A percentile compares a stretch with the other conserved stretches of the same genome.
Conservation (phyloP, 2,113 vertebrate species). For the Thinocorus orbignyianus region DNA sequence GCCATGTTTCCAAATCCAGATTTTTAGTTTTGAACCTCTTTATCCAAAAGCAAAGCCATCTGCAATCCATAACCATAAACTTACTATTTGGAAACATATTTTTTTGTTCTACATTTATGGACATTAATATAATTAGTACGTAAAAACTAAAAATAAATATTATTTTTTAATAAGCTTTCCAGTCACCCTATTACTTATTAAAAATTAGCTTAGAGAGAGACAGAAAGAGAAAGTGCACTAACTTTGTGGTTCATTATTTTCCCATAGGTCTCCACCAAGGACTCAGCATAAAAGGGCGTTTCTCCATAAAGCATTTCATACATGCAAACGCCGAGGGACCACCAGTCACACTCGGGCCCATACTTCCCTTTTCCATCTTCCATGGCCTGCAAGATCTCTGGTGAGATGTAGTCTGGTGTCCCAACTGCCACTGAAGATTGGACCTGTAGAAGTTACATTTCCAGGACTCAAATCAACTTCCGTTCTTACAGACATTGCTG, state of each 20-base stretch:
- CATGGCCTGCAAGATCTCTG: conserved; percentile 99
- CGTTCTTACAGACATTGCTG: not conserved
- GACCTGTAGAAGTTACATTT: conserved; percentile 78
- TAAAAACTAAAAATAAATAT: not conserved
- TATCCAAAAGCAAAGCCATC: conserved; percentile 25
- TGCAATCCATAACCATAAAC: not conserved
- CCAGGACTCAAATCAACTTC: not conserved
- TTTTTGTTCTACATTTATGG: not conserved
- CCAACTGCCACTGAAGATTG: conserved; percentile 98
- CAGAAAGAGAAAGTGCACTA: conserved; percentile 66
- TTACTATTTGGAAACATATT: not conserved
- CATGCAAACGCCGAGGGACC: conserved; percentile 99
- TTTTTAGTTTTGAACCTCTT: not conserved
- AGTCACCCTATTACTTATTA: not conserved
- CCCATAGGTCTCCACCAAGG: conserved; percentile 97
- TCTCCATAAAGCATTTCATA: conserved; percentile 99
- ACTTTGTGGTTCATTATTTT: conserved; percentile 99
- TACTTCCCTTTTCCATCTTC: conserved; percentile 99
- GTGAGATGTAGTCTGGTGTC: conserved; percentile 98
- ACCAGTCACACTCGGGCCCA: conserved; percentile 98
- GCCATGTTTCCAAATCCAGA: not conserved
- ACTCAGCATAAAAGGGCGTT: conserved; percentile 98
- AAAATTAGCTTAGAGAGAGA: conserved; percentile 26
- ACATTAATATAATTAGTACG: not conserved
- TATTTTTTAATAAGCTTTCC: not conserved